Base-by-base conservation (phyloP, 2,888 invertebrate genomes). In the Scelioninae gen. 2 region DNA sequence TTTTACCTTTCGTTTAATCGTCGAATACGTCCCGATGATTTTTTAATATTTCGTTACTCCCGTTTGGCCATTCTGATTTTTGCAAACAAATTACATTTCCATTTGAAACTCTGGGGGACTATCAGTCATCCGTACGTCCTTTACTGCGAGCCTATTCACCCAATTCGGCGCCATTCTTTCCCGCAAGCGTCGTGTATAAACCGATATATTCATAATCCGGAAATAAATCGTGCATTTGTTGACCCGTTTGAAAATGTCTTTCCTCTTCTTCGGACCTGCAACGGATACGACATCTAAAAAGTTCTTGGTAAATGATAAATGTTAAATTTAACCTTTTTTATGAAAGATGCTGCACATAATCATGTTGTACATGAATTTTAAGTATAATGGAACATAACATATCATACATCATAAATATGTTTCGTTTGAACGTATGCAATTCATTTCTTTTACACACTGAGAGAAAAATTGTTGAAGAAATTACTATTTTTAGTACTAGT, bases 191-290 rank as follows among this genome's bases (percentile, higher is more conserved):
- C 61, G 39, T 53, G 55, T 55, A 61, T 61, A 68, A 53, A 70
- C 60, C 69, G 52, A 70, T 70, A 70, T 70, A 70, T 70, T 70
- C 63, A 70, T 70, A 70, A 70, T 70, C 63, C 63, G n/a, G 31
- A 28, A 25, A 70, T 70, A 70, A 70, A 70, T 70, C 61, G 50
- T 57, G 50, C 48, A 70, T 70, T 70, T 70, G 61, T 69, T 69
- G 69, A 69, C 61, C 61, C 69, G 61, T 69, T 61, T 10, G 39
- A 61, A n/a, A 69, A 69, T 41, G 48, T 39, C 55, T 39, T 39
- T 37, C 37, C 9, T 5, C 7, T 41, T 53, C 6, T 11, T n/a
- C 41, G n/a, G n/a, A n/a, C n/a, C n/a, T n/a, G n/a, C n/a, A n/a
- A n/a, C n/a, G n/a, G n/a, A n/a, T n/a, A n/a, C n/a, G n/a, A n/a